Evolutionary conservation across 92 coral and sea anemone genomes (phyloP), one percentile per base, ranked within the genome.

Genomic region (Umimayanthus kanabou): DNA sequence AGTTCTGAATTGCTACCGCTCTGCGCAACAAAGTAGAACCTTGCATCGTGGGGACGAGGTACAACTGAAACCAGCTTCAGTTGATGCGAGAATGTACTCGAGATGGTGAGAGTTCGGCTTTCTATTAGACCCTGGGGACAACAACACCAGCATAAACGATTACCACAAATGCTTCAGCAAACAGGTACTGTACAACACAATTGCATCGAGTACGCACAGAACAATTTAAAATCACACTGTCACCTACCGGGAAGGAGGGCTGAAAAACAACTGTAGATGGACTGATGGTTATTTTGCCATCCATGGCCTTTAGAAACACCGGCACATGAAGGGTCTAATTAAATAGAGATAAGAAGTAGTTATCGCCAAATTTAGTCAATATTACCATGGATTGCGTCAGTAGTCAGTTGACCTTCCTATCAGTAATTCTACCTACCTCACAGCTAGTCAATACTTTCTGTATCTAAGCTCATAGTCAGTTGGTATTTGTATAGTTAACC

Each of bases 191-290:
- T 55, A 23, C 73, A 9, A 50, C 57, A 11, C 10, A 50, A 0
- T 1, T 50, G 57, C 49, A 0, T 50, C 10, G 57, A 50, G 57
- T 50, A 0, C 57, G 9, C 57, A 11, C 57, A 80, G 37, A 6
- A 28, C 10, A 30, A 3, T 15, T 18, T 22, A 18, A 4, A 61
- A 22, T 3, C 16, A 2, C 40, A 47, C 49, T 39, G 6, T 8
- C 4, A 80, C 98, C 88, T 89, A 97, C 99, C 71, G 99, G 99
- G 90, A 95, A 97, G 29, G 95, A 92, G 37, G 96, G 95, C 53
- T 91, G 86, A 74, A 97, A 97, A 73, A 91, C 91, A 64, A 97
- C 79, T 40, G 93, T 66, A 3, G 88, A 28, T 29, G 99, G 99
- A 75, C 90, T 87, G 29, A 94, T 88, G 42, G 89, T 87, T 85